Conservation (phyloP, 2,797 vertebrate species). For the Myotis myotis region DNA sequence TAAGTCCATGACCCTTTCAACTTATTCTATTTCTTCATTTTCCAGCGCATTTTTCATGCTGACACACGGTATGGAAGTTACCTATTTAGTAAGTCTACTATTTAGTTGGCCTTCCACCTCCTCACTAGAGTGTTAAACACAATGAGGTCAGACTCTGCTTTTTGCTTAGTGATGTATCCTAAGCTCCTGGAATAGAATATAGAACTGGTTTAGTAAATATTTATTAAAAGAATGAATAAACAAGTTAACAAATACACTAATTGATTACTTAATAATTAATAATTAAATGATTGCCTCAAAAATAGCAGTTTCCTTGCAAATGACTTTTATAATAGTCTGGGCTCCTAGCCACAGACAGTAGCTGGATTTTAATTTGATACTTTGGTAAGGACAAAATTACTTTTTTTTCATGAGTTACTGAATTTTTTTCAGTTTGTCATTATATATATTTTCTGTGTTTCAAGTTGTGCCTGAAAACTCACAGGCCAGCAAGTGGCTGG, state of each 20-base stretch:
- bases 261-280: background rate
- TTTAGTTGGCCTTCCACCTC: background rate
- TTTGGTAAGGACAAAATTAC: background rate
- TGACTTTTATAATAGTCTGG: background rate
- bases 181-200: background rate
- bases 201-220: background rate
- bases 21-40: background rate
- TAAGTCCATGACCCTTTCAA: background rate
- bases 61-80: background rate
- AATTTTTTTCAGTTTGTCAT: conserved; percentile 22
- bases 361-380: conserved; percentile 21
- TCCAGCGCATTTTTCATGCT: background rate
- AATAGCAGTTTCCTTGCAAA: background rate
- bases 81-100: background rate
- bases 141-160: background rate
- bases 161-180: background rate
- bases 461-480: conserved; percentile 51
- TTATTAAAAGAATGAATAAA: background rate
- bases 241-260: background rate
- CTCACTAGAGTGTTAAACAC: background rate
- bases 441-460: conserved; percentile 54
- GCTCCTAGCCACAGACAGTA: background rate
- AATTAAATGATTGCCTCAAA: background rate
- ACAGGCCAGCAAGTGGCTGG: conserved; percentile 47
- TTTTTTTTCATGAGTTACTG: conserved; percentile 19